Conservation (phyloP, 2,797 vertebrate genomes). For the Anniella stebbinsi region DNA sequence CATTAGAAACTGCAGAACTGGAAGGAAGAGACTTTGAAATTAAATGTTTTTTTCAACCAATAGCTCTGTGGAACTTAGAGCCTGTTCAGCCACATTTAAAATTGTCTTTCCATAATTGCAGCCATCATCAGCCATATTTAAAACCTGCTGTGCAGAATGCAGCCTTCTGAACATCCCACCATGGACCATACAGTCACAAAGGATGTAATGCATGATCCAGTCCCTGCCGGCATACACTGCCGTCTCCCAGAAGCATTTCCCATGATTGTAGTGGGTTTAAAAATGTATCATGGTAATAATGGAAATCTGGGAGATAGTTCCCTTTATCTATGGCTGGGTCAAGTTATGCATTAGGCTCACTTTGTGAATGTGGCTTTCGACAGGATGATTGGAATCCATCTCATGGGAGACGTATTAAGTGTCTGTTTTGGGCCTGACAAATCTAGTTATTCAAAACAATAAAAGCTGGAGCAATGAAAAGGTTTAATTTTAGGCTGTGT, state of each 20-base stretch:
- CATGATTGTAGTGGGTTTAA: neutral
- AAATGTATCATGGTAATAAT: neutral
- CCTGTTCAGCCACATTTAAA: neutral
- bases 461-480: neutral
- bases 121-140: neutral
- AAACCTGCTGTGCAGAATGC: neutral
- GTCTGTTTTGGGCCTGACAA: neutral
- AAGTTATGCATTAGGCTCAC: neutral
- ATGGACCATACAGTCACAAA: neutral
- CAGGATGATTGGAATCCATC: neutral
- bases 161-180: neutral
- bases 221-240: neutral
- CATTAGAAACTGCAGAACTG: neutral
- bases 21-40: neutral
- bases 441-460: neutral
- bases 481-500: neutral
- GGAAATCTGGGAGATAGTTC: neutral
- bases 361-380: neutral
- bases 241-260: neutral
- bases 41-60: neutral
- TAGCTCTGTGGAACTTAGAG: neutral
- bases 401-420: neutral
- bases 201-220: neutral
- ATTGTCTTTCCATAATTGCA: neutral
- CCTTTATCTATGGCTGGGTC: neutral